phyloP scores from a whole-genome alignment of 1,140 invertebrate species.

The Drosophila arawakana region DNA sequence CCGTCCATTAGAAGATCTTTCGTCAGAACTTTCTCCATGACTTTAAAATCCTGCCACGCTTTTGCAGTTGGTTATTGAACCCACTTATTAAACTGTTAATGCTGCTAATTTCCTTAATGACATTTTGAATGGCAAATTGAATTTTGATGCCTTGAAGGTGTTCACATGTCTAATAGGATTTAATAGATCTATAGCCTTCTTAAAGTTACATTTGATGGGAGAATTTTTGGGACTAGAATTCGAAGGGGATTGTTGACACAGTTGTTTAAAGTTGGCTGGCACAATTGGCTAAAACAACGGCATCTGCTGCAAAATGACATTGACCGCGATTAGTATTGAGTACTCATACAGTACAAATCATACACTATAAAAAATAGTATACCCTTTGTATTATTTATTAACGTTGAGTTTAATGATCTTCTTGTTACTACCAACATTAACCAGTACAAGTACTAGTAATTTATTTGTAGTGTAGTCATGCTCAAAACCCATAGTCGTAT shows the following conservation, averaged over 20 bases:
- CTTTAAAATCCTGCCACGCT: slow-evolving; percentile 6
- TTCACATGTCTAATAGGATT: neutral
- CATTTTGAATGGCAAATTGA: slow-evolving; percentile 54
- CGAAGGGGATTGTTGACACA: no score
- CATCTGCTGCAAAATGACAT: slow-evolving; percentile 28
- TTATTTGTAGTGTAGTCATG: no score
- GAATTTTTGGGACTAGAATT: no score
- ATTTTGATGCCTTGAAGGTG: slow-evolving; percentile 27
- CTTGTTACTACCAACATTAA: no score
- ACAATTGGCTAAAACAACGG: slow-evolving; percentile 44
- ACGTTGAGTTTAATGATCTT: no score
- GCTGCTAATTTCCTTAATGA: slow-evolving; percentile 31
- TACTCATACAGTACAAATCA: neutral
- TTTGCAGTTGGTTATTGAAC: slow-evolving; percentile 47
- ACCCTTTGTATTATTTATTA: no score
- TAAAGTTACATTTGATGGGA: slow-evolving; percentile 41
- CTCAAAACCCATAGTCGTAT: slow-evolving; percentile 23
- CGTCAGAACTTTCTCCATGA: slow-evolving; percentile 14
- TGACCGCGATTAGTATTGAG: slow-evolving; percentile 37
- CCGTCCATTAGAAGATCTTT: neutral
- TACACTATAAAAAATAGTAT: no score
- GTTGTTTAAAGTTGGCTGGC: neutral
- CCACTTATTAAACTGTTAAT: neutral
- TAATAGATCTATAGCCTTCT: neutral
- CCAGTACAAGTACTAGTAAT: no score